Conservation (phyloP, 1,140 invertebrate genomes). For the Drosophila fuyamai region DNA sequence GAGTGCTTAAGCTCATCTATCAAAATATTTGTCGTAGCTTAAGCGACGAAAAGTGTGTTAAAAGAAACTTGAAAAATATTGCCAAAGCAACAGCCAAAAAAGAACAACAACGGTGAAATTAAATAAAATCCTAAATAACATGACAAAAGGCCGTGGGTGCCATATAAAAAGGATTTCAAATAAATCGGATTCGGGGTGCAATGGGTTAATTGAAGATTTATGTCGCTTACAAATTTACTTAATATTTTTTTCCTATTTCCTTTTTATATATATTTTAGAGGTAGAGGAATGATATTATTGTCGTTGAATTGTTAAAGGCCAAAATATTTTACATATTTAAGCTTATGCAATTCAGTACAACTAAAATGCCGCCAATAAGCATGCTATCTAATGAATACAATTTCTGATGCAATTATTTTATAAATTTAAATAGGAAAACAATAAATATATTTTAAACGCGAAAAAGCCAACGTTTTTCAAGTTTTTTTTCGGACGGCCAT, state of each 20-base stretch:
- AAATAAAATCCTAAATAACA: background rate
- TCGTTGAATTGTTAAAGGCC: too few species aligned
- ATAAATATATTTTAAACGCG: too few species aligned
- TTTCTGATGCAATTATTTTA: too few species aligned
- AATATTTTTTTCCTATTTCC: background rate
- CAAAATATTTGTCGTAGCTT: slow-evolving; percentile 63
- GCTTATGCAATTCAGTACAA: too few species aligned
- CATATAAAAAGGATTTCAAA: slow-evolving; percentile 14
- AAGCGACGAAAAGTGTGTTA: slow-evolving; percentile 43
- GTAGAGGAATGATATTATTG: too few species aligned
- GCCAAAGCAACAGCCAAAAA: slow-evolving; percentile 19
- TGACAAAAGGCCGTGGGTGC: slow-evolving; percentile 9
- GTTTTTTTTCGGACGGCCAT: background rate
- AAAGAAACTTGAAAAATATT: slow-evolving; percentile 39
- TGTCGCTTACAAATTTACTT: slow-evolving; percentile 5
- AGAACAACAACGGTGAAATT: background rate
- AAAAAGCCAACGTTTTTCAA: too few species aligned
- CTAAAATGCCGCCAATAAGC: too few species aligned
- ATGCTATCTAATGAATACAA: too few species aligned
- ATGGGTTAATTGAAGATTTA: slow-evolving; percentile 37
- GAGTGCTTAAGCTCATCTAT: slow-evolving; percentile 66
- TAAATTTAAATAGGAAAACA: too few species aligned
- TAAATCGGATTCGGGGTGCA: background rate
- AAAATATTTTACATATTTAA: too few species aligned
- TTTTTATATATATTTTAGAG: too few species aligned